A percentile compares a stretch with the other conserved stretches of the same genome.
These are phyloP conservation scores for Riparia riparia DNA, from an alignment of 2,113 vertebrate species.

Conservation along the genomic window DNA sequence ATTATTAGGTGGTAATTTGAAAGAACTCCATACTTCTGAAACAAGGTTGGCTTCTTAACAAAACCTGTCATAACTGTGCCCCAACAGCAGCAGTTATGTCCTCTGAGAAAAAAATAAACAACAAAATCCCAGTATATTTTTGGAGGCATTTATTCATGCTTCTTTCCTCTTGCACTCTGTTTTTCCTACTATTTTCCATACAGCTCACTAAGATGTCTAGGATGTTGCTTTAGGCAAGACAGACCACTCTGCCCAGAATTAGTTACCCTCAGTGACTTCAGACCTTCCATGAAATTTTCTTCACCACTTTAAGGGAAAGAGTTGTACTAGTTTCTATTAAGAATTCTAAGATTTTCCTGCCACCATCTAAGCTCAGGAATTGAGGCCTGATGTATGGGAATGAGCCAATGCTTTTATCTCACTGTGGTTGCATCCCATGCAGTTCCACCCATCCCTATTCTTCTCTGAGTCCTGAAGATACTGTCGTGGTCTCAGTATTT, in stretches of 20 bases:
- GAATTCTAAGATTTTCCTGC: not conserved
- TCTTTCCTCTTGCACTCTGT: not conserved
- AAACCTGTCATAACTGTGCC: not conserved
- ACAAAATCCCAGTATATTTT: not conserved
- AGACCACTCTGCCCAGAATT: not conserved
- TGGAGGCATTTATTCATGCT: not conserved
- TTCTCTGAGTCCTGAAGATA: not conserved
- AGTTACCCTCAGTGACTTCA: not conserved
- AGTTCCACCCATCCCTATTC: not conserved
- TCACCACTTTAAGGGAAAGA: not conserved
- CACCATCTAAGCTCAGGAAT: not conserved
- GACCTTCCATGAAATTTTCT: not conserved
- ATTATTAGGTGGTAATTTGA: slow-evolving; percentile 35
- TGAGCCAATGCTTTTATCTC: not conserved
- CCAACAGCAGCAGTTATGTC: not conserved
- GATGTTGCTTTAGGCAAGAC: not conserved
- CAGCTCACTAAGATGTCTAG: not conserved
- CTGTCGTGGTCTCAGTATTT: not conserved
- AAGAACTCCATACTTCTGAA: not conserved
- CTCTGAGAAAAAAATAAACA: not conserved
- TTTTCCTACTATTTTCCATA: not conserved
- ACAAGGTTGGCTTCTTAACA: not conserved
- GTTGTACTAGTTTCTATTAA: not conserved
- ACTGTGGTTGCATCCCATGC: not conserved
- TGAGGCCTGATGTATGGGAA: not conserved